phyloP scores from a whole-genome alignment of 2,888 invertebrate genomes.

The Drosophila ustulata region DNA sequence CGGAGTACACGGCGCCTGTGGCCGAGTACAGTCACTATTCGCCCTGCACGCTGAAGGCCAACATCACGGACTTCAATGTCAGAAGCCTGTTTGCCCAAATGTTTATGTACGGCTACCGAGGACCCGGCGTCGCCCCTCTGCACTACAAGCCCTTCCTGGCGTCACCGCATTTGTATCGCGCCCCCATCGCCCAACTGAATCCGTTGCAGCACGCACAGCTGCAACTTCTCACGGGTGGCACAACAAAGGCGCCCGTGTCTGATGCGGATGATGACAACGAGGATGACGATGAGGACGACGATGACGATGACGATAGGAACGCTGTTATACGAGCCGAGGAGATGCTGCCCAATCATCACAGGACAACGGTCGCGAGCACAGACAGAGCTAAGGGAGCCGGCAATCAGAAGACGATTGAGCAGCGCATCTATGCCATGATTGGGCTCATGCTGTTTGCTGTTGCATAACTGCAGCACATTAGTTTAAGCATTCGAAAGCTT shows the following conservation, averaged over 20 bases:
- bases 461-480: conserved; percentile 38
- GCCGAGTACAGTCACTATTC: conserved; percentile 80
- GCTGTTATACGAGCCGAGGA: conserved; percentile 45
- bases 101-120: conserved; percentile 80
- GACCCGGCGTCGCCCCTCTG: conserved; percentile 54
- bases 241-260: conserved; percentile 19
- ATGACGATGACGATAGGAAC: not conserved
- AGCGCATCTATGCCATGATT: conserved; percentile 42
- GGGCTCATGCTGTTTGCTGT: conserved; percentile 55
- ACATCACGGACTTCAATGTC: conserved; percentile 72
- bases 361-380: conserved; percentile 1
- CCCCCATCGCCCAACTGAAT: conserved; percentile 21
- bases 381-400: conserved; percentile 27
- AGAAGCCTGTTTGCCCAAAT: conserved; percentile 78
- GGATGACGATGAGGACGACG: not conserved
- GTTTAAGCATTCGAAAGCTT: conserved; percentile 62
- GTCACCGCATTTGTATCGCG: conserved; percentile 39
- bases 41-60: conserved; percentile 77
- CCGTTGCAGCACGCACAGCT: conserved; percentile 62
- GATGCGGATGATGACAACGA: not conserved
- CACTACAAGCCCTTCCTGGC: conserved; percentile 69
- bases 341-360: conserved; percentile 46
- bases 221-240: conserved; percentile 48
- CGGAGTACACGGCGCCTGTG: conserved; percentile 59
- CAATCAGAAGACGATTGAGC: conserved; percentile 22